Percentiles rank a stretch among this genome's conserved stretches.
These are phyloP conservation scores for Drosophila pectinifera DNA, from an alignment of 1,140 invertebrate species.

Conservation along the genomic window DNA sequence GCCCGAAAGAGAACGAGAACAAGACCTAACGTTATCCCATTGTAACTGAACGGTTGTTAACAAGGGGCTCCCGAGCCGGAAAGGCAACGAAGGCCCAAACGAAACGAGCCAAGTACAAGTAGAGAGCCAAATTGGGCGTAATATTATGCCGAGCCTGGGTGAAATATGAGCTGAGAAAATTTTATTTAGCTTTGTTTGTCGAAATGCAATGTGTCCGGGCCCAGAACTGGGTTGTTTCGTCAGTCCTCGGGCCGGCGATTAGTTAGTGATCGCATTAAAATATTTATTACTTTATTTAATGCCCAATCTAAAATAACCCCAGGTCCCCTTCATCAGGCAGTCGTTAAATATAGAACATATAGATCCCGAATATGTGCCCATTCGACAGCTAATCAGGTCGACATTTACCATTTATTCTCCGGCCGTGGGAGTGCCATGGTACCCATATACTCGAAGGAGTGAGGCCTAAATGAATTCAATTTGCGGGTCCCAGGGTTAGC, in stretches of 20 bases:
- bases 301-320: slow-evolving; percentile 6
- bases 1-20: slow-evolving; percentile 51
- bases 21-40: slow-evolving; percentile 71
- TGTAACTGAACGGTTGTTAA: slow-evolving; percentile 77
- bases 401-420: slow-evolving; percentile 8
- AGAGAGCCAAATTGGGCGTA: slow-evolving; percentile 75
- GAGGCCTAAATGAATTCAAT: slow-evolving; percentile 32
- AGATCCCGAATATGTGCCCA: slow-evolving; percentile 22
- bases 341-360: slow-evolving; percentile 35
- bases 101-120: slow-evolving; percentile 54
- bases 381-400: slow-evolving; percentile 36
- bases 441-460: background rate
- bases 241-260: slow-evolving; percentile 10
- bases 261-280: slow-evolving; percentile 30
- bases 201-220: slow-evolving; percentile 40
- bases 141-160: slow-evolving; percentile 73
- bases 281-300: slow-evolving; percentile 43
- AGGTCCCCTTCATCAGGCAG: background rate
- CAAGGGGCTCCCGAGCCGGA: slow-evolving; percentile 67
- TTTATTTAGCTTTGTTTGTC: slow-evolving; percentile 70
- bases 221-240: background rate
- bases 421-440: slow-evolving; percentile 6
- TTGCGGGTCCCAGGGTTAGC: slow-evolving; percentile 13
- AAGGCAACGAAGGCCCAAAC: slow-evolving; percentile 27
- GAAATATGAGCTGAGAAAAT: slow-evolving; percentile 82